These are phyloP conservation scores for Neria commutata DNA, from an alignment of 2,888 invertebrate species.

Conservation along the genomic window DNA sequence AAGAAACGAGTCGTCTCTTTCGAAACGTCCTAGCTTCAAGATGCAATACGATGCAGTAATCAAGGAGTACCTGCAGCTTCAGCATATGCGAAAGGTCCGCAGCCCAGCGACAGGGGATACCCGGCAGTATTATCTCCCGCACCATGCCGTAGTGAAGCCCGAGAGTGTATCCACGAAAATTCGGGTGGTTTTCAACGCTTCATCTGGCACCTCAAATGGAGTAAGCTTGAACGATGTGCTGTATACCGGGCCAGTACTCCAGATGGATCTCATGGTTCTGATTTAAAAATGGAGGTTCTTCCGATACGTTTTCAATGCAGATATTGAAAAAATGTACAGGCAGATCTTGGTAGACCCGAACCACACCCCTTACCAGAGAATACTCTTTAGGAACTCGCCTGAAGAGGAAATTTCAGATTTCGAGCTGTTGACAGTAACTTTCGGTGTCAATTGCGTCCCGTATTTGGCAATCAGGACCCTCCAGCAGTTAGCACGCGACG, in stretches of 20 bases:
- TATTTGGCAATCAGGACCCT: conserved; percentile 20
- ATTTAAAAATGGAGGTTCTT: background rate
- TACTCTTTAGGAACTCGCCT: background rate
- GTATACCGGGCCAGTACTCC: background rate
- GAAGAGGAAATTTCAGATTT: background rate
- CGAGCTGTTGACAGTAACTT: background rate
- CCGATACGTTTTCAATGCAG: conserved; percentile 1
- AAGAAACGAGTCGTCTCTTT: background rate
- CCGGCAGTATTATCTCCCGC: background rate
- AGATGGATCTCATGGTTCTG: background rate
- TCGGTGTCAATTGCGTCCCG: conserved; percentile 17
- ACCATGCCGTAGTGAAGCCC: background rate
- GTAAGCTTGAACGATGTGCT: background rate
- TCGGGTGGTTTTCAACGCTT: conserved; percentile 4
- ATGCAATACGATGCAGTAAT: background rate
- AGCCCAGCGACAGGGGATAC: no score
- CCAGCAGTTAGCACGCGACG: conserved; percentile 16
- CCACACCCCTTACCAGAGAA: background rate
- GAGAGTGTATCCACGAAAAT: conserved; percentile 2
- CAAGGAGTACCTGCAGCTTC: background rate
- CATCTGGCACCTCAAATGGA: background rate
- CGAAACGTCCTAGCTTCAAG: background rate
- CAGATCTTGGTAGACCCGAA: background rate
- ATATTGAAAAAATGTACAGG: conserved; percentile 9
- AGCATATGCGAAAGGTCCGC: background rate